phyloP scores from a whole-genome alignment of 2,113 vertebrate species.

The Machaerirhynchus nigripectus region DNA sequence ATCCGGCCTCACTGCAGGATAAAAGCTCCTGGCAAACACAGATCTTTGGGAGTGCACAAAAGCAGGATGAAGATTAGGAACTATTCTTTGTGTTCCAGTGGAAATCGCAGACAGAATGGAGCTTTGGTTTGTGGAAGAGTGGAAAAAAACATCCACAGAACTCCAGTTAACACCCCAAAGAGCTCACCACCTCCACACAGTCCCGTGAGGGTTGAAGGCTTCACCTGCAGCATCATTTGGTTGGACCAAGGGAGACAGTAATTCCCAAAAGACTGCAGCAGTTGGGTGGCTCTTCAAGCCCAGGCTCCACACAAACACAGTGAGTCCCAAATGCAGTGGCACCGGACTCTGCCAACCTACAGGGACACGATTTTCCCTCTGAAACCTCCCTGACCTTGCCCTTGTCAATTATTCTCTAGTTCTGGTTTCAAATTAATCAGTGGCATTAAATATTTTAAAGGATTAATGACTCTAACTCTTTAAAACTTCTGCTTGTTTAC shows the following conservation, averaged over 20 bases:
- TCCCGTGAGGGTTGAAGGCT: not conserved
- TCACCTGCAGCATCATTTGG: not conserved
- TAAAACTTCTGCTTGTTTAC: not conserved
- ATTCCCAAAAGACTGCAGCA: not conserved
- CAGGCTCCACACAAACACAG: not conserved
- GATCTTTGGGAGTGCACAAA: not conserved
- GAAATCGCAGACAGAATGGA: not conserved
- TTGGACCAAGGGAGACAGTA: not conserved
- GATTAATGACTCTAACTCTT: not conserved
- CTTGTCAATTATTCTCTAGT: not conserved
- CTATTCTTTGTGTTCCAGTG: not conserved
- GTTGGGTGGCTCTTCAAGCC: not conserved
- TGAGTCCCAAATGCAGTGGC: rapidly evolving
- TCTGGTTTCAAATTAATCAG: not conserved
- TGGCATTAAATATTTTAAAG: not conserved
- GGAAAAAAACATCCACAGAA: not conserved
- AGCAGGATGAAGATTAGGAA: not conserved
- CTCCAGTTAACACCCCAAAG: not conserved
- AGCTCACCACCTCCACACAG: rapidly evolving
- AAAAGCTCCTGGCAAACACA: not conserved
- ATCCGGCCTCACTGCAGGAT: not conserved
- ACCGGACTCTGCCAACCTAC: not conserved
- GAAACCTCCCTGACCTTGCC: not conserved
- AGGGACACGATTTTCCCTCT: not conserved
- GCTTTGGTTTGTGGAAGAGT: not conserved